These are phyloP conservation scores for Apamea monoglypha DNA, from an alignment of 2,888 invertebrate species.

Conservation along the genomic window DNA sequence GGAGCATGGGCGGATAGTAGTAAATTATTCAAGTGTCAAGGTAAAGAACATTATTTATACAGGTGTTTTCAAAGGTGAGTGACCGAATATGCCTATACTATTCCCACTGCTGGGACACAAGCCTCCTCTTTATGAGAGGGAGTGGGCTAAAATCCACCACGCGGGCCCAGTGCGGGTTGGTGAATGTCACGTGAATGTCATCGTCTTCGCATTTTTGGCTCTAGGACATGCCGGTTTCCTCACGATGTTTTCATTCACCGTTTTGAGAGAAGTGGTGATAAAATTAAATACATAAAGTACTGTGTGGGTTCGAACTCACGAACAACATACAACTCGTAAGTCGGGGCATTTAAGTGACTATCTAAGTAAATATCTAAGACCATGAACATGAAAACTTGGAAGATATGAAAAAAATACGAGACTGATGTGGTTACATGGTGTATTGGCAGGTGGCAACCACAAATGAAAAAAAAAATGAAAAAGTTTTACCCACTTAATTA, in stretches of 20 bases:
- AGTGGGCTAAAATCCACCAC: no score
- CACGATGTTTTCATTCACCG: background rate
- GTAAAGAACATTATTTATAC: constrained; percentile 18
- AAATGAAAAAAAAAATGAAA: background rate
- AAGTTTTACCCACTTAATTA: constrained; percentile 12
- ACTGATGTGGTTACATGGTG: background rate
- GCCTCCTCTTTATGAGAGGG: no score
- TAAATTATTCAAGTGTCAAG: constrained; percentile 46
- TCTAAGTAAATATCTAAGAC: no score
- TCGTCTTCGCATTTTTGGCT: no score
- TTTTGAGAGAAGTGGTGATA: background rate
- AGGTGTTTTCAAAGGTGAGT: constrained; percentile 24
- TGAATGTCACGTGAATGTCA: no score
- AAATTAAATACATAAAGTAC: background rate
- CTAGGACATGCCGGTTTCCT: no score
- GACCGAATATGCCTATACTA: background rate
- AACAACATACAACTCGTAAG: background rate
- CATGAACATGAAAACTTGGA: background rate
- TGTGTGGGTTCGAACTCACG: background rate
- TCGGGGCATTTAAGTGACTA: background rate
- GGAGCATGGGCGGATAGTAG: constrained; percentile 29
- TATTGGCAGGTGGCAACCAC: constrained; percentile 8
- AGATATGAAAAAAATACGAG: background rate
- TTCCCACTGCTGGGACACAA: background rate
- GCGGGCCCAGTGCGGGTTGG: no score